Conservation (phyloP, 1,140 invertebrate genomes). For the Antheraea mylitta region DNA sequence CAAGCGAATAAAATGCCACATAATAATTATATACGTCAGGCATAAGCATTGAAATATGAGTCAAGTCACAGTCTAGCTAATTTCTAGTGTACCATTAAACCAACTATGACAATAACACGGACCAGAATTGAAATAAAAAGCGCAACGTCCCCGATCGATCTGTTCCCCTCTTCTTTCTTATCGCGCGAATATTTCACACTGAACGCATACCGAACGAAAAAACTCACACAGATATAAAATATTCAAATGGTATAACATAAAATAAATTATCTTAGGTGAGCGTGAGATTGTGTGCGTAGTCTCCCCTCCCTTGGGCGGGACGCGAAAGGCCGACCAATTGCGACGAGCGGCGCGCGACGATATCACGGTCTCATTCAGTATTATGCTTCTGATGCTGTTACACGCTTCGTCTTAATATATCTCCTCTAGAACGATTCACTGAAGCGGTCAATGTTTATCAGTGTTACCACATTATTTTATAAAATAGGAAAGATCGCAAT, state of each 20-base stretch:
- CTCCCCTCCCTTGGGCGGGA: constrained; percentile 65
- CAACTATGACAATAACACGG: constrained; percentile 44
- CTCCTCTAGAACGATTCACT: not conserved
- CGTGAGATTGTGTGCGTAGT: constrained; percentile 55
- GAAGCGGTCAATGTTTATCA: not conserved
- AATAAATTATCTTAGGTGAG: constrained; percentile 78
- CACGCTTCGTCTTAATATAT: constrained; percentile 23
- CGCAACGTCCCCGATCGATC: constrained; percentile 73
- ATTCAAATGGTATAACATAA: constrained; percentile 78
- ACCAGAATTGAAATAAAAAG: constrained; percentile 67
- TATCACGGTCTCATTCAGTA: constrained; percentile 41
- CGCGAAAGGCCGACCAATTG: constrained; percentile 59
- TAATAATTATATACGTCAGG: not conserved
- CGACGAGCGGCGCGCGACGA: constrained; percentile 56
- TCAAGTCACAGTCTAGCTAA: not conserved
- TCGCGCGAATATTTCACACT: constrained; percentile 78
- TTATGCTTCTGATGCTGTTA: constrained; percentile 27
- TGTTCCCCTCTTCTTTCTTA: constrained; percentile 76
- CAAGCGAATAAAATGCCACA: too few species aligned
- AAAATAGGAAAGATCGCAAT: too few species aligned
- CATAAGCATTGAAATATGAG: not conserved
- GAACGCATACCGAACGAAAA: constrained; percentile 72
- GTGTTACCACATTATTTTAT: too few species aligned
- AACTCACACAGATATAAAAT: constrained; percentile 78
- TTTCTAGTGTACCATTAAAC: constrained; percentile 45